Percentiles rank a stretch among this genome's conserved stretches.
Evolutionary conservation across 1,140 invertebrate genomes (phyloP).

Genomic region (Sycophaga agraensis): DNA sequence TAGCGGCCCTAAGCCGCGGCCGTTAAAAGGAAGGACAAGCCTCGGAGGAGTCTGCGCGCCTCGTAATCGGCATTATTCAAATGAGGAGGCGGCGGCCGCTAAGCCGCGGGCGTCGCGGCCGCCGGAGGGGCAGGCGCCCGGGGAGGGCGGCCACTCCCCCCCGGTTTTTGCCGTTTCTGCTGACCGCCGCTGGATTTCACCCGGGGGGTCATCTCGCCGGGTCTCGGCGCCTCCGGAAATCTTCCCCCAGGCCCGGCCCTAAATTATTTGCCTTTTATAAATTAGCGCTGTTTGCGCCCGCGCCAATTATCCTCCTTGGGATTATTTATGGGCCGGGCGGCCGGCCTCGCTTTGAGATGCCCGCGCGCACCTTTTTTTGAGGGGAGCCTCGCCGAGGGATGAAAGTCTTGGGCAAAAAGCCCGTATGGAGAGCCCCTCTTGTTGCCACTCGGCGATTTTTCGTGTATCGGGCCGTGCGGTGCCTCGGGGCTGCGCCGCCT

Average conservation of each 20-base stretch:
- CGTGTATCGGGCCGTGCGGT: too few species aligned
- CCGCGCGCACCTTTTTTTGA: too few species aligned
- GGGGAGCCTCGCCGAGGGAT: too few species aligned
- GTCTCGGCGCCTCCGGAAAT: conserved; percentile 27
- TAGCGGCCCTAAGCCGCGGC: too few species aligned
- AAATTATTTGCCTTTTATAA: conserved; percentile 32
- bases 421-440: not conserved
- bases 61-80: conserved; percentile 55
- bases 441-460: conserved; percentile 1
- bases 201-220: conserved; percentile 44
- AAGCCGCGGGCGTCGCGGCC: not conserved
- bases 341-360: conserved; percentile 21
- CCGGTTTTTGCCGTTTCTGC: conserved; percentile 55
- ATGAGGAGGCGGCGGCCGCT: conserved; percentile 44
- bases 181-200: conserved; percentile 53
- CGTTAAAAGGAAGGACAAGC: too few species aligned
- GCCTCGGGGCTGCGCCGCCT: too few species aligned
- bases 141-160: not conserved
- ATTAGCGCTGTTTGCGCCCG: conserved; percentile 27
- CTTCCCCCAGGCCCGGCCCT: not conserved
- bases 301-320: conserved; percentile 24
- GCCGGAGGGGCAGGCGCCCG: too few species aligned
- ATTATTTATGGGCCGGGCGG: conserved; percentile 23
- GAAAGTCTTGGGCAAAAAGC: not conserved
- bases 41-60: too few species aligned